Evolutionary conservation across 2,888 invertebrate species (phyloP).

Genomic region (Syrista parreyssii): DNA sequence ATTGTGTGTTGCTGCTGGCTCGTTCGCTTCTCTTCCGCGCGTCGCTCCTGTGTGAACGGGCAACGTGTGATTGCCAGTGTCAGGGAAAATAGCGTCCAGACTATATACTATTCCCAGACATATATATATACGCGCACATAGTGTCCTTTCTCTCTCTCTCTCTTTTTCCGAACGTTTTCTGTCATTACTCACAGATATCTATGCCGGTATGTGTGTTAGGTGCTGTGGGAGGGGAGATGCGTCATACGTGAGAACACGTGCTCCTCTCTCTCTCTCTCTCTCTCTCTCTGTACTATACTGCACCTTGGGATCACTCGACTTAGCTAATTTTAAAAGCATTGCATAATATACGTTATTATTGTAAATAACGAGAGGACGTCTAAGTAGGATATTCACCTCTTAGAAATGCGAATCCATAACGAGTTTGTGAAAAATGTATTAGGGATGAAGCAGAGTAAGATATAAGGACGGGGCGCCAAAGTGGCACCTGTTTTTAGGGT

Average conservation of each 20-base stretch:
- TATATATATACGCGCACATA: not conserved
- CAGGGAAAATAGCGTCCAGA: not conserved
- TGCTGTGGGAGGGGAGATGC: not conserved
- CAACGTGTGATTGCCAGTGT: not conserved
- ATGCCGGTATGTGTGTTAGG: not conserved
- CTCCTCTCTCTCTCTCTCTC: not conserved
- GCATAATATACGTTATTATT: not conserved
- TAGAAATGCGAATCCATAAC: not conserved
- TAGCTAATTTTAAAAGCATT: not conserved
- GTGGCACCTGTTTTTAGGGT: not conserved
- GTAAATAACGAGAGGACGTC: not conserved
- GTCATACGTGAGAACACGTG: constrained; percentile 15
- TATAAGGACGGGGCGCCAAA: not conserved
- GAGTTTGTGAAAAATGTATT: not conserved
- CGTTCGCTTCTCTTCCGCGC: not conserved
- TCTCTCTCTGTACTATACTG: constrained; percentile 1
- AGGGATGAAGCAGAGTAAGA: not conserved
- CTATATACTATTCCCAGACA: not conserved
- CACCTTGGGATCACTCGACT: not conserved
- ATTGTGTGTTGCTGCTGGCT: not conserved
- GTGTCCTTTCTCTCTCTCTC: not conserved
- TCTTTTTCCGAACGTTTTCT: not conserved
- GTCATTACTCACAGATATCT: not conserved
- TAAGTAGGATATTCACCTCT: not conserved
- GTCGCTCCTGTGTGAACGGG: constrained; percentile 7